Percentiles rank a stretch among this genome's conserved stretches.
Evolutionary conservation across 2,888 invertebrate species (phyloP).

Genomic region (Chrysopilus asiliformis): DNA sequence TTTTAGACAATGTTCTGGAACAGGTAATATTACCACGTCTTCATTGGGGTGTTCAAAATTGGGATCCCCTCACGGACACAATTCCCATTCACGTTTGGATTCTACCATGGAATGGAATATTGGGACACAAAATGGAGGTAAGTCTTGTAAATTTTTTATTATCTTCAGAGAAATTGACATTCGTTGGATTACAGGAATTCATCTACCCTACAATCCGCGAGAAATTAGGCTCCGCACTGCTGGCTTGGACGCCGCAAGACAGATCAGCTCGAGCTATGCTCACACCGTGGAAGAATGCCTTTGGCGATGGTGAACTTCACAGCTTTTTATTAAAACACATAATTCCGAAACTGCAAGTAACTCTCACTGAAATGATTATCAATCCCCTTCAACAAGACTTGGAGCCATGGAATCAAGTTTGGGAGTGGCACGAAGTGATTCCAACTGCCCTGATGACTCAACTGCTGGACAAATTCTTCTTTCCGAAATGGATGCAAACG

Average conservation of each 20-base stretch:
- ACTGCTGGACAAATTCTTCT: constrained; percentile 75
- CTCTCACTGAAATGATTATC: constrained; percentile 50
- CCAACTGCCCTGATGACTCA: constrained; percentile 63
- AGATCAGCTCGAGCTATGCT: constrained; percentile 83
- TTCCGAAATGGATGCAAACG: constrained; percentile 84
- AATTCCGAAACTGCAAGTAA: constrained; percentile 72
- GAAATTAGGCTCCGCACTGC: constrained; percentile 75
- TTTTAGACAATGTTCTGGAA: constrained; percentile 67
- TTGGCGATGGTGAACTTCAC: constrained; percentile 61
- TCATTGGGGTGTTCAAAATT: constrained; percentile 62
- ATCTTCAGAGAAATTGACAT: constrained; percentile 1
- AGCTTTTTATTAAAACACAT: constrained; percentile 76
- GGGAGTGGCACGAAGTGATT: constrained; percentile 83
- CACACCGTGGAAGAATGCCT: constrained; percentile 73
- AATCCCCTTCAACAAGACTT: constrained; percentile 62
- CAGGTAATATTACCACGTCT: constrained; percentile 67
- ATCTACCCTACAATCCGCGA: constrained; percentile 86
- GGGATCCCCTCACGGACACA: constrained; percentile 93
- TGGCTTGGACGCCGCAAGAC: constrained; percentile 94
- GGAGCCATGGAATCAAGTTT: constrained; percentile 86
- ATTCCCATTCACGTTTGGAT: constrained; percentile 95
- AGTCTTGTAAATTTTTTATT: neutral
- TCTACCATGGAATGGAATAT: constrained; percentile 85
- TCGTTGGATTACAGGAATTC: too few relatives aligned
- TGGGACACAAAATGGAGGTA: constrained; percentile 47